A percentile compares a stretch with the other conserved stretches of the same genome.
These are phyloP conservation scores for Coptodon rendalli DNA, from an alignment of 2,113 vertebrate species.

Conservation along the genomic window DNA sequence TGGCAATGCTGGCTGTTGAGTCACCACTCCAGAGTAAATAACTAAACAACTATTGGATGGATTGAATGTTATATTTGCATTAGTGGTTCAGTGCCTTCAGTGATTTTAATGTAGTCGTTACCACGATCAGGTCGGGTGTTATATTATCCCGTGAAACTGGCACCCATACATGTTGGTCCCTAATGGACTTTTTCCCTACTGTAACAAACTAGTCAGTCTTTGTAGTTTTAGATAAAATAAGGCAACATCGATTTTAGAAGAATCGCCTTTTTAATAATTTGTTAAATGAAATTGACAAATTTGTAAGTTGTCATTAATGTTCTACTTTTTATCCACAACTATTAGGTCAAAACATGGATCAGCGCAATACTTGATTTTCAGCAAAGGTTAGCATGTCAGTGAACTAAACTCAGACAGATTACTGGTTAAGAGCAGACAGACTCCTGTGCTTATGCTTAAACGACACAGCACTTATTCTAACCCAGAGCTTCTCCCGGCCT, in stretches of 20 bases:
- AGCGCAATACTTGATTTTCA: background rate
- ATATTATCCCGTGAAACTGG: background rate
- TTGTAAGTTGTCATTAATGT: background rate
- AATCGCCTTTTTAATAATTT: background rate
- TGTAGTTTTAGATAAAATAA: background rate
- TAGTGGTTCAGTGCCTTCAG: background rate
- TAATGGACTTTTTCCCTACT: background rate
- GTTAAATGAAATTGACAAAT: background rate
- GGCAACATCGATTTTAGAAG: background rate
- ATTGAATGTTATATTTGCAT: background rate
- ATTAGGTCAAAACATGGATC: background rate
- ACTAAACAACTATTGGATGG: background rate
- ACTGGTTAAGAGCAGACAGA: background rate
- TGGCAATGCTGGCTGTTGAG: background rate
- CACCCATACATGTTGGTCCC: background rate
- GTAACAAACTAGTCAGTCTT: background rate
- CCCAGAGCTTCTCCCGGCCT: background rate
- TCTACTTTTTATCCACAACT: background rate
- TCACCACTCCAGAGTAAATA: background rate
- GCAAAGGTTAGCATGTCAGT: background rate
- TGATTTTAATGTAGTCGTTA: background rate
- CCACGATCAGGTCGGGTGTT: background rate
- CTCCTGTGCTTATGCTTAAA: background rate
- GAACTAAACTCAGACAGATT: background rate
- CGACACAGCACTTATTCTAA: too few relatives aligned